Evolutionary conservation across 2,888 invertebrate species (phyloP).

Genomic region (Ditula angustiorana): DNA sequence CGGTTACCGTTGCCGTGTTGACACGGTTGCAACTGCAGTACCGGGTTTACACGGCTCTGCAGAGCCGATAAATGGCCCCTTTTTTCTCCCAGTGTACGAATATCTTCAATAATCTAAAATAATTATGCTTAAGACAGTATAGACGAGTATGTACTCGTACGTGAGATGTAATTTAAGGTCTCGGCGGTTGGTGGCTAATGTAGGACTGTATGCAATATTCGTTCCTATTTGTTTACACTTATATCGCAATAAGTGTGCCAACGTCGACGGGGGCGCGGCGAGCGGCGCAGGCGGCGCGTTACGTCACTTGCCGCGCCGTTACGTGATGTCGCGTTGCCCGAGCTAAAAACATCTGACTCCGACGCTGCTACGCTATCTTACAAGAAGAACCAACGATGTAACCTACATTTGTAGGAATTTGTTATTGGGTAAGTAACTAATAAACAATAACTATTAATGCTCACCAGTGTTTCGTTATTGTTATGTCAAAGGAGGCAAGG

Average conservation of each 20-base stretch:
- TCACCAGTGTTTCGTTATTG: not conserved
- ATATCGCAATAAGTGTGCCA: slow-evolving; percentile 34
- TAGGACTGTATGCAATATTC: slow-evolving; percentile 18
- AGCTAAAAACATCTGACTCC: slow-evolving; percentile 31
- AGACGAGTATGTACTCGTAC: not conserved
- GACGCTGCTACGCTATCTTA: not conserved
- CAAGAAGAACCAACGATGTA: not conserved
- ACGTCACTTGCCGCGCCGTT: slow-evolving; percentile 20
- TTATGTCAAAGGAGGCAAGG: not conserved
- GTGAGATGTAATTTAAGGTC: slow-evolving; percentile 1
- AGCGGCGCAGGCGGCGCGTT: slow-evolving; percentile 11
- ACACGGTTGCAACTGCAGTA: too few species aligned
- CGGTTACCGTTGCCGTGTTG: too few species aligned
- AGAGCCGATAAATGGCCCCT: too few species aligned
- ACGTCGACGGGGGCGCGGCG: slow-evolving; percentile 10
- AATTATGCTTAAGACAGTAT: not conserved
- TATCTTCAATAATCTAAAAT: not conserved
- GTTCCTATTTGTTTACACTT: slow-evolving; percentile 33
- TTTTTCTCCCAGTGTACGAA: too few species aligned
- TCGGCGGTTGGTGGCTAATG: not conserved
- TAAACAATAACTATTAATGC: not conserved
- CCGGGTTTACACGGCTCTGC: too few species aligned
- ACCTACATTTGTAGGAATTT: not conserved
- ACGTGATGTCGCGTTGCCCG: slow-evolving; percentile 31
- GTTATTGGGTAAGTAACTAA: not conserved